These are phyloP conservation scores for Conus canariensis DNA, from an alignment of 2,888 invertebrate species.

Conservation along the genomic window DNA sequence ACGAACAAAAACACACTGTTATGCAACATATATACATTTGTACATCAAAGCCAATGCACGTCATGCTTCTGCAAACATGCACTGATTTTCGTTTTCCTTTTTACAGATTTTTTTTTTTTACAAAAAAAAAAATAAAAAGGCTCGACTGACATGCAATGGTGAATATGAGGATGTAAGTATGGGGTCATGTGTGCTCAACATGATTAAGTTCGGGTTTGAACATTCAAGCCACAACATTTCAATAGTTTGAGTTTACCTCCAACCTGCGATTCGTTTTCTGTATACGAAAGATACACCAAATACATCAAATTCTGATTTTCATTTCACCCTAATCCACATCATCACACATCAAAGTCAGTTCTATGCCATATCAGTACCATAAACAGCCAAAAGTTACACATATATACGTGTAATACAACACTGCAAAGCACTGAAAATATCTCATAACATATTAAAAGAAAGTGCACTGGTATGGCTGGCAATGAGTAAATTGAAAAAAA, in stretches of 20 bases:
- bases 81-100: background rate
- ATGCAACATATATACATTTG: background rate
- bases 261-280: conserved; percentile 33
- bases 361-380: background rate
- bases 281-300: background rate
- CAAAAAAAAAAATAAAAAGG: background rate
- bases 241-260: conserved; percentile 10
- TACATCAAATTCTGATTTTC: background rate
- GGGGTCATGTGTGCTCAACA: conserved; percentile 15
- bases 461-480: no score
- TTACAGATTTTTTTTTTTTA: background rate
- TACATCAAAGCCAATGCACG: conserved; percentile 17
- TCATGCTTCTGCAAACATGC: conserved; percentile 26
- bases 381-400: background rate
- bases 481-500: no score
- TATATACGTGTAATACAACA: background rate
- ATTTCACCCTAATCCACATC: background rate
- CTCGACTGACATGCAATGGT: background rate
- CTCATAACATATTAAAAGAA: background rate
- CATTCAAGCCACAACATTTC: conserved; percentile 13
- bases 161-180: conserved; percentile 13
- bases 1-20: background rate
- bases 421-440: background rate
- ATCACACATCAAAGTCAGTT: background rate
- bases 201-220: background rate